These are phyloP conservation scores for Tupaia tana DNA, from an alignment of 2,113 vertebrate genomes.

Conservation along the genomic window DNA sequence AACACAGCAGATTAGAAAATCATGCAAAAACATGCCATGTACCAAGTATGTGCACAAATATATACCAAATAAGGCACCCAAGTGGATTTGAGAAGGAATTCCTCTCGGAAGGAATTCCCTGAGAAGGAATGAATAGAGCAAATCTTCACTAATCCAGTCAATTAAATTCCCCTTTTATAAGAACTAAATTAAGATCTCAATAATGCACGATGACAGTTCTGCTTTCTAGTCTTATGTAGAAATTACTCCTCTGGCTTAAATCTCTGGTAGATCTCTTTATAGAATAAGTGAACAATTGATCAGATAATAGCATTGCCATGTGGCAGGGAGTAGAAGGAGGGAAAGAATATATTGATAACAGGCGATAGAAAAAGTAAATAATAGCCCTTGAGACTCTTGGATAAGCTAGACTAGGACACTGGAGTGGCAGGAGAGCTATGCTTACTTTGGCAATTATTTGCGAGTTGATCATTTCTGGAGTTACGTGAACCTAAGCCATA, in stretches of 20 bases:
- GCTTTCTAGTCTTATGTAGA: conserved; percentile 42
- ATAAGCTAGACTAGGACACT: neutral
- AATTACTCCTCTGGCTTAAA: conserved; percentile 11
- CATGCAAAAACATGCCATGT: neutral
- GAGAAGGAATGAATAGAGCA: conserved; percentile 12
- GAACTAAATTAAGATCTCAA: conserved; percentile 62
- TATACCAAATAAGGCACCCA: neutral
- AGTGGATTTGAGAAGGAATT: neutral
- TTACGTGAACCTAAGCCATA: neutral
- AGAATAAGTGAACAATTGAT: conserved; percentile 11
- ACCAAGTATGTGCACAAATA: too few species aligned
- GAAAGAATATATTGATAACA: neutral
- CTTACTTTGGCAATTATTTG: conserved; percentile 50
- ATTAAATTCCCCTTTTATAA: conserved; percentile 35
- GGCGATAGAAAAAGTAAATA: neutral
- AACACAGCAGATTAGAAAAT: conserved; percentile 17
- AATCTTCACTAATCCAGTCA: conserved; percentile 29
- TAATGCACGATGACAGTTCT: conserved; percentile 38
- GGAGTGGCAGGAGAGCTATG: neutral
- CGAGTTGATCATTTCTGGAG: conserved; percentile 2
- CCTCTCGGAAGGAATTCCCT: neutral
- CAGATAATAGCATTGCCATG: neutral
- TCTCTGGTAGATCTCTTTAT: neutral
- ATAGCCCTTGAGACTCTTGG: neutral
- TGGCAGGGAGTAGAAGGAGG: neutral